Evolutionary conservation across 2,113 vertebrate species (phyloP).

Genomic region (Nyctibius bracteatus): DNA sequence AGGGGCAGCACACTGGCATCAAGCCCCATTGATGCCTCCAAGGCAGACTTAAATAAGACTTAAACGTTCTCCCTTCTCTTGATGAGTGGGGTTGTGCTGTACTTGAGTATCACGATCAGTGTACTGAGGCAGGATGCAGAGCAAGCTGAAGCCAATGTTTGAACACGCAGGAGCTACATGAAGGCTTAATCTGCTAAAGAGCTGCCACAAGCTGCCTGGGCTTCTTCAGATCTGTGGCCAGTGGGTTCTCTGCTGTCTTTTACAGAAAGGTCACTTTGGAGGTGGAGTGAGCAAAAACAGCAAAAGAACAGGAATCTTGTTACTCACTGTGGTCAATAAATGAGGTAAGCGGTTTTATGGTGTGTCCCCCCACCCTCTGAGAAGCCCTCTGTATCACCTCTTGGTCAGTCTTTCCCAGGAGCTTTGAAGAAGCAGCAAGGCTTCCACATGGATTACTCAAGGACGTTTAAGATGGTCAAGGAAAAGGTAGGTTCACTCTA

Average conservation of each 20-base stretch:
- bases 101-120: rapidly evolving
- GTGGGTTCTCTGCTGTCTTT: neutral
- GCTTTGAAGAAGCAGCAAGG: neutral
- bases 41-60: neutral
- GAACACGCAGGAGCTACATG: rapidly evolving
- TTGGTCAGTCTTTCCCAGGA: neutral
- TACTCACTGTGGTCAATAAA: neutral
- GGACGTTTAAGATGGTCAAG: neutral
- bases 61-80: neutral
- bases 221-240: neutral
- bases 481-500: neutral
- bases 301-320: neutral
- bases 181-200: neutral
- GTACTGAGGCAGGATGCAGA: neutral
- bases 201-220: neutral
- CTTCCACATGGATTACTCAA: neutral
- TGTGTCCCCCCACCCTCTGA: neutral
- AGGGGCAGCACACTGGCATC: neutral
- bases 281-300: neutral
- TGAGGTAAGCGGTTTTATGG: rapidly evolving
- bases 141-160: neutral
- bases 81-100: neutral
- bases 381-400: neutral
- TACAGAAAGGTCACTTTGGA: neutral
- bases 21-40: neutral